phyloP scores from a whole-genome alignment of 2,113 vertebrate species.

The Pygoscelis antarcticus region DNA sequence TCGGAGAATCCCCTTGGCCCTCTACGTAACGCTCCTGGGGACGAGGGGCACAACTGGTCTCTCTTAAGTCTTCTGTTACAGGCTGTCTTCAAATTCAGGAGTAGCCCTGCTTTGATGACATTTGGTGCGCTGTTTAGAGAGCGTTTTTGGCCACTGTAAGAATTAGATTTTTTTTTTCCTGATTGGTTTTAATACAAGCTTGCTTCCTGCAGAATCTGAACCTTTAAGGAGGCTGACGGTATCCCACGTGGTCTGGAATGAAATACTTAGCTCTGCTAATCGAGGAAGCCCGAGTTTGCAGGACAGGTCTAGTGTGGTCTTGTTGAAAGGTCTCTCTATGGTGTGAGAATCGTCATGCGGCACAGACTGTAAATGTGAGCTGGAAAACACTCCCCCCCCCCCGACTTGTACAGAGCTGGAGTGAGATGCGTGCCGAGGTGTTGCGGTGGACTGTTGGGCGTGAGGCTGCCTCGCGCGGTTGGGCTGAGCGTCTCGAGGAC shows the following conservation, averaged over 20 bases:
- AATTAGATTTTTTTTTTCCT: not conserved
- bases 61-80: accelerated
- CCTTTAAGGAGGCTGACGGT: not conserved
- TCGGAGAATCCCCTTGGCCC: not conserved
- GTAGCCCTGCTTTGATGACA: accelerated
- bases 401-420: accelerated
- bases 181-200: not conserved
- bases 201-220: not conserved
- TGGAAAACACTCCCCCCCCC: not conserved
- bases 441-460: not conserved
- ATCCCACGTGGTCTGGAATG: not conserved
- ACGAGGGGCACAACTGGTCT: accelerated
- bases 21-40: not conserved
- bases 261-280: not conserved
- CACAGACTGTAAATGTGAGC: not conserved
- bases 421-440: not conserved
- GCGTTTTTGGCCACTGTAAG: not conserved
- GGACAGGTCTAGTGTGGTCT: not conserved
- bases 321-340: accelerated
- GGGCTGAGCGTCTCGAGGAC: accelerated
- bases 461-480: accelerated
- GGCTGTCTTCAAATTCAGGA: not conserved
- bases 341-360: accelerated
- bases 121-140: accelerated
- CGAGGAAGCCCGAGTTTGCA: not conserved